These are phyloP conservation scores for Perithous albicinctus DNA, from an alignment of 2,888 invertebrate genomes.

Conservation along the genomic window DNA sequence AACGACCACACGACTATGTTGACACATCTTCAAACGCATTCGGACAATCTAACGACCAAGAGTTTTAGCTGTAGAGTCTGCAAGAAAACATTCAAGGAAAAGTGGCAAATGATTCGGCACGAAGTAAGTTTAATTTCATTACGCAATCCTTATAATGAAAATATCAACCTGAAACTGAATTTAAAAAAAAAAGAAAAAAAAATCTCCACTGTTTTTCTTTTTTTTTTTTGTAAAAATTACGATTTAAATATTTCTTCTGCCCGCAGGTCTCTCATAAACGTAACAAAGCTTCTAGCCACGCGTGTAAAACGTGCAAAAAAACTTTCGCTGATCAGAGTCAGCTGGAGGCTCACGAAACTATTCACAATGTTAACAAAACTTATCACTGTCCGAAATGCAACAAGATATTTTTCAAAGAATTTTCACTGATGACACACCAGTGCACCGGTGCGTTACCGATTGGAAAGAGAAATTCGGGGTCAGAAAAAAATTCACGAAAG, in stretches of 20 bases:
- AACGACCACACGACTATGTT: slow-evolving; percentile 80
- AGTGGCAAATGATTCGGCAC: slow-evolving; percentile 79
- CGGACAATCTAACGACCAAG: slow-evolving; percentile 75
- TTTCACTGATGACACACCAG: slow-evolving; percentile 77
- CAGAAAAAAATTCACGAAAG: slow-evolving; percentile 67
- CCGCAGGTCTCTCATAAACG: slow-evolving; percentile 77
- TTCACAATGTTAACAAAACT: slow-evolving; percentile 77
- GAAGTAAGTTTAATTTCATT: slow-evolving; percentile 71
- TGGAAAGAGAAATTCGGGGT: slow-evolving; percentile 68
- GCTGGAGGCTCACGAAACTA: slow-evolving; percentile 76
- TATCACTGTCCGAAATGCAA: slow-evolving; percentile 81
- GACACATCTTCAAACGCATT: slow-evolving; percentile 78
- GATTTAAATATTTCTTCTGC: slow-evolving; percentile 21
- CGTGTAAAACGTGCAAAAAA: slow-evolving; percentile 76
- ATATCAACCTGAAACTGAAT: too few relatives aligned
- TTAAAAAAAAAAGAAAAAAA: too few relatives aligned
- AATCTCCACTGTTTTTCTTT: too few relatives aligned
- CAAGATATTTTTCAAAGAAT: slow-evolving; percentile 81
- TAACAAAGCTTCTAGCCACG: slow-evolving; percentile 64
- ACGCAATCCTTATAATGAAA: too few relatives aligned
- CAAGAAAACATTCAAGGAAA: slow-evolving; percentile 80
- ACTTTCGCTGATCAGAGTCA: slow-evolving; percentile 74
- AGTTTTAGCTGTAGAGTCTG: slow-evolving; percentile 76
- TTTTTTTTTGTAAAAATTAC: not conserved
- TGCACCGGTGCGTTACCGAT: slow-evolving; percentile 71